phyloP scores from a whole-genome alignment of 2,888 invertebrate species.

The Kuschelorhynchus macadamiae region DNA sequence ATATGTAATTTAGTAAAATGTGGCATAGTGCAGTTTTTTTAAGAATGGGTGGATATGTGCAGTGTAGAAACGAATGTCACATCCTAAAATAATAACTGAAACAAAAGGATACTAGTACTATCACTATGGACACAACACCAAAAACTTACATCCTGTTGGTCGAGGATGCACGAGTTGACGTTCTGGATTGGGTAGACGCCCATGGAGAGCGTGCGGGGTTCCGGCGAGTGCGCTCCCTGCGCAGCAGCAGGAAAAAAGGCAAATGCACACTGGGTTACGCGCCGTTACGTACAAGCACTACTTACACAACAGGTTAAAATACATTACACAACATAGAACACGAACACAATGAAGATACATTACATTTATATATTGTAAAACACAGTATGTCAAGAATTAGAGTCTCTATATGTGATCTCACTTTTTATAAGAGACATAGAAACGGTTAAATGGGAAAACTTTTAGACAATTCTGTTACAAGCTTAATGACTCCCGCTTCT shows the following conservation, averaged over 20 bases:
- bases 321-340: not conserved
- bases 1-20: too few relatives aligned
- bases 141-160: conserved; percentile 89
- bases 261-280: conserved; percentile 65
- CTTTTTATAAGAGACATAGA: too few relatives aligned
- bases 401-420: too few relatives aligned
- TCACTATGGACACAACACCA: conserved; percentile 11
- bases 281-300: conserved; percentile 23
- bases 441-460: too few relatives aligned
- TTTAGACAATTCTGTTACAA: too few relatives aligned
- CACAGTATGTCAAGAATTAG: too few relatives aligned
- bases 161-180: conserved; percentile 89
- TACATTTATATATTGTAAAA: not conserved
- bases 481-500: too few relatives aligned
- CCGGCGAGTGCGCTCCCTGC: conserved; percentile 92
- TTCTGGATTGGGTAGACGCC: conserved; percentile 92
- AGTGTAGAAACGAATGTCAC: too few relatives aligned
- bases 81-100: too few relatives aligned
- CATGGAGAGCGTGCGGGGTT: conserved; percentile 91
- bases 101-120: conserved; percentile 5
- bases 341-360: too few relatives aligned
- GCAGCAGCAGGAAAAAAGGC: conserved; percentile 71
- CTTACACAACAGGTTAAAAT: conserved; percentile 1
- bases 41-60: too few relatives aligned
- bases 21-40: too few relatives aligned